Evolutionary conservation across 2,797 vertebrate species (phyloP).

Genomic region (Enteromius trimaculatus): DNA sequence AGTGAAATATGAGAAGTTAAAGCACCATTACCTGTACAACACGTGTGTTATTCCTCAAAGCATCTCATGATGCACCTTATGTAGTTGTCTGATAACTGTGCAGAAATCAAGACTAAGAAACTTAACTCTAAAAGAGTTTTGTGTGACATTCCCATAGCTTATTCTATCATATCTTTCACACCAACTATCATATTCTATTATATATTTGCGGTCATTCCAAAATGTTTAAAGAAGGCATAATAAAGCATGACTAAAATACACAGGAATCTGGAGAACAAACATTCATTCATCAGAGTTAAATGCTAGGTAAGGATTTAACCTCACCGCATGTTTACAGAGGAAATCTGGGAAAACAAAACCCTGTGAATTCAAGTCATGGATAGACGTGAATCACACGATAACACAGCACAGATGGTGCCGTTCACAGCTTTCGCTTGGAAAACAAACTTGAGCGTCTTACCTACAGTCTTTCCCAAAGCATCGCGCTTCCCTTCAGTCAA

Average conservation of each 20-base stretch:
- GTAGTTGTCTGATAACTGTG: too few relatives aligned
- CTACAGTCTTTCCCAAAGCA: constrained; percentile 4
- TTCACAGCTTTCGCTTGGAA: neutral
- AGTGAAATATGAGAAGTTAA: neutral
- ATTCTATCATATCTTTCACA: neutral
- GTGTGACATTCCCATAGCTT: neutral
- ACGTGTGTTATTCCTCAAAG: neutral
- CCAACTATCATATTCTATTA: neutral
- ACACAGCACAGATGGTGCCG: neutral
- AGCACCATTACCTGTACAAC: neutral
- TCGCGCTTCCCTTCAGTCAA: neutral
- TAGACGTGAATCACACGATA: neutral
- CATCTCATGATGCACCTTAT: neutral
- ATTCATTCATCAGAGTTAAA: neutral
- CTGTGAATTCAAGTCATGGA: neutral
- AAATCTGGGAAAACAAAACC: neutral
- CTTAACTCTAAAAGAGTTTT: neutral
- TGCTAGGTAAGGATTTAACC: neutral
- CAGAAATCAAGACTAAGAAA: too few relatives aligned
- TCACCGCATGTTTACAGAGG: neutral
- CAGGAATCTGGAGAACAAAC: neutral
- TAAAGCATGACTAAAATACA: neutral
- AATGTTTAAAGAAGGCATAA: neutral
- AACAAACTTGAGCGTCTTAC: neutral
- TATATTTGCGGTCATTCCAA: neutral